phyloP scores from a whole-genome alignment of 2,113 vertebrate species.

The Spea bombifrons region DNA sequence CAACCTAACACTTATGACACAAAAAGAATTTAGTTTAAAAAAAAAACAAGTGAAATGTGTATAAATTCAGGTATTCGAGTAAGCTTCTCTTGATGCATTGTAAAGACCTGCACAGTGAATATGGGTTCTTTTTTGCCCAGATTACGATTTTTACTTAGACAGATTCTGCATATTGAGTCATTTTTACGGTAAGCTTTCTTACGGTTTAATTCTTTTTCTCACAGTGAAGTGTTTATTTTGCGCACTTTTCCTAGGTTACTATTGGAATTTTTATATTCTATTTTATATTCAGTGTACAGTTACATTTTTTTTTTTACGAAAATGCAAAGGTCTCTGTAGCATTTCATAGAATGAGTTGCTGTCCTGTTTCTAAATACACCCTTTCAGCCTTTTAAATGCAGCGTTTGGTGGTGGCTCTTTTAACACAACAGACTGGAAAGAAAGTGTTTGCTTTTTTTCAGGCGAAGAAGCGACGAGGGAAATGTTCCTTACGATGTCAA shows the following conservation, averaged over 20 bases:
- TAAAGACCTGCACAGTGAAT: constrained; percentile 45
- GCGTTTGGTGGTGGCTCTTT: constrained; percentile 4
- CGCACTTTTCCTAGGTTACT: neutral
- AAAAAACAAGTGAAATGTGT: no score
- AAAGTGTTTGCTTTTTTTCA: constrained; percentile 55
- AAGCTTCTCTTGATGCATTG: neutral
- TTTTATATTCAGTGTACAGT: neutral
- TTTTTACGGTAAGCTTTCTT: constrained; percentile 32
- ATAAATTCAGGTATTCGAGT: neutral
- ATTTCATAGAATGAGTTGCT: neutral
- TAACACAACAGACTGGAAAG: neutral
- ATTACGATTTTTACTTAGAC: constrained; percentile 48
- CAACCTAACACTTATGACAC: no score
- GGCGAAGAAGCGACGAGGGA: constrained; percentile 71
- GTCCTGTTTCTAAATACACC: neutral
- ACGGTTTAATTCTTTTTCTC: constrained; percentile 1
- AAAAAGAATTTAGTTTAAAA: no score
- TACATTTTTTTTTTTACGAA: neutral
- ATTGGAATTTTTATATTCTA: neutral
- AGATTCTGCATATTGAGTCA: constrained; percentile 49
- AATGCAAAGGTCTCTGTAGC: neutral
- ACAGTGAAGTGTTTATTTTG: constrained; percentile 1
- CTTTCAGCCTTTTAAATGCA: constrained; percentile 2
- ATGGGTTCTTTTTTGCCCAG: constrained; percentile 49
- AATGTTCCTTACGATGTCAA: constrained; percentile 64